phyloP scores from a whole-genome alignment of 2,797 vertebrate genomes.

The Cyprinodon diabolis region DNA sequence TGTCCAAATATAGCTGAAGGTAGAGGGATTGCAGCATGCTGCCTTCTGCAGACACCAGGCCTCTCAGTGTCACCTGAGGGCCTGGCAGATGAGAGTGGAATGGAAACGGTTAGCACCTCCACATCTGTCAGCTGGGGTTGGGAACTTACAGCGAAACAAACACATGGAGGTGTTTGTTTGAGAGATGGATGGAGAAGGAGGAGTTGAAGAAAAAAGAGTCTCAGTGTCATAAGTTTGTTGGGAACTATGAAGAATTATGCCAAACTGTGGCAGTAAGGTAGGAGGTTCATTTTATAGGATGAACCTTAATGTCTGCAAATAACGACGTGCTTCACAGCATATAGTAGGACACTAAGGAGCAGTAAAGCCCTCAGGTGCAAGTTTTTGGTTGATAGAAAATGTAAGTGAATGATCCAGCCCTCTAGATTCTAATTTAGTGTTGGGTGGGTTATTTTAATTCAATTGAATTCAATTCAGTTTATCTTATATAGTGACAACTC shows the following conservation, averaged over 20 bases:
- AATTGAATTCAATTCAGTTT: too few species aligned
- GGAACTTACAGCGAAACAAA: constrained; percentile 32
- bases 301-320: not conserved
- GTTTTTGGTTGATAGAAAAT: too few species aligned
- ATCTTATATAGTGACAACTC: too few species aligned
- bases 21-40: constrained; percentile 25
- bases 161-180: not conserved
- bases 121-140: constrained; percentile 48
- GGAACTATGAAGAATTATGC: not conserved
- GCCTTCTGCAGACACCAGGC: constrained; percentile 16
- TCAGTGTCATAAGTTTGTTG: too few species aligned
- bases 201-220: not conserved
- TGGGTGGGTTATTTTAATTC: too few species aligned
- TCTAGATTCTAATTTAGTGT: too few species aligned
- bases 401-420: too few species aligned
- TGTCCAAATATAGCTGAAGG: constrained; percentile 4
- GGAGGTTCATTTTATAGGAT: not conserved
- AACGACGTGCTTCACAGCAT: not conserved
- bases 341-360: not conserved
- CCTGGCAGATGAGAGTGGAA: constrained; percentile 17
- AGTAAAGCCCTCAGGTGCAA: not conserved
- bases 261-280: not conserved
- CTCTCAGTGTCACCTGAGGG: constrained; percentile 19
- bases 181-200: not conserved
- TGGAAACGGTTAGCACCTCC: constrained; percentile 44